Base-by-base conservation (phyloP, 1,140 invertebrate species). In the Onthophagus taurus region DNA sequence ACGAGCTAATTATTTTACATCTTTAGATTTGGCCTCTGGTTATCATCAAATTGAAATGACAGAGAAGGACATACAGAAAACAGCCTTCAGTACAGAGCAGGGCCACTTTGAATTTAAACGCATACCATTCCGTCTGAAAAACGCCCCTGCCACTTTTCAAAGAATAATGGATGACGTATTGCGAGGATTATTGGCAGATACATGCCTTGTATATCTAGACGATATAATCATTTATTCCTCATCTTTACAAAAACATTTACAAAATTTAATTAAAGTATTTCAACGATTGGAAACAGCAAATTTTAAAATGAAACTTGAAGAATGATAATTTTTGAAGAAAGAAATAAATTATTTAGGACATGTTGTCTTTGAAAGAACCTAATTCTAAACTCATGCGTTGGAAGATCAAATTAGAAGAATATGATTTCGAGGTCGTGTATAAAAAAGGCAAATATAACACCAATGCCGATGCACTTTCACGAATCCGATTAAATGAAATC, bases 81-180 rank as follows among this genome's bases (percentile, higher is more conserved):
- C 67, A 5, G 60, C 59, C 2, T 69, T 67, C 41, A 36, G 13
- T 3, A 52, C 49, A 6, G 56, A 58, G 14, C 52, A 54, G 18
- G 64, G 62, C 6, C 61, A 65, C 42, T 69, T 55, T 31, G 54
- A 66, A 48, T 67, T 57, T 42, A 14, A 35, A 23, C 33, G 57
- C 26, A 57, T 69, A 50, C 58, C 59, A 5, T 67, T 69, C 42
- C 65, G 62, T 11, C 24, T 69, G n/a, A 63, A 63, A 51, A 65
- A 63, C 42, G 60, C 63, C 9, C 63, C 58, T 1, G 46, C 57
- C 2, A 67, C 61, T 8, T 70, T 72, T 50, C 63, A 71, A 55
- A 41, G 64, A 35, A 47, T 60, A 9, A 64, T 72, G 59, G 57
- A 72, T 45, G 52, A 42, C 2, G 54, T 65, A 2, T 55, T 72